Conservation (phyloP, 2,797 vertebrate genomes). For the Eulemur mongoz region DNA sequence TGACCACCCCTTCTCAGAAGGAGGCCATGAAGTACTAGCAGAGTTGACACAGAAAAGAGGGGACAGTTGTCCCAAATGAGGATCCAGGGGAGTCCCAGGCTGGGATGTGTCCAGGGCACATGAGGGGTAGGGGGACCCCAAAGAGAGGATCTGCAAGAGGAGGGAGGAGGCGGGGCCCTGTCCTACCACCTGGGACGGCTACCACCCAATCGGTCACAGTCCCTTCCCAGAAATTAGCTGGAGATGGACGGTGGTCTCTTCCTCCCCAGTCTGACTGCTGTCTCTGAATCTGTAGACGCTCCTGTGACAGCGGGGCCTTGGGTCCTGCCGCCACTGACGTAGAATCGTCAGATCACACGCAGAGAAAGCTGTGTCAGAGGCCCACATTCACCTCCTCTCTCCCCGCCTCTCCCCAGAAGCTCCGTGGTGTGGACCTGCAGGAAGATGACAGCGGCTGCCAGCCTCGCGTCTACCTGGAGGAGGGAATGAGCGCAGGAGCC, state of each 20-base stretch:
- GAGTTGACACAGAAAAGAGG: too few species aligned
- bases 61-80: background rate
- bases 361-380: rapidly evolving
- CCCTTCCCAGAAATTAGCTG: background rate
- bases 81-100: background rate
- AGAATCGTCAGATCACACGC: rapidly evolving
- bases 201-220: rapidly evolving
- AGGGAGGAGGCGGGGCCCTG: rapidly evolving
- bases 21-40: background rate
- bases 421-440: background rate
- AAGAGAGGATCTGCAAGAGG: background rate
- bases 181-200: rapidly evolving
- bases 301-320: rapidly evolving
- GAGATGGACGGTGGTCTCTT: rapidly evolving
- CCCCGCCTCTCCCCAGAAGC: slow-evolving; percentile 35
- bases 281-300: background rate
- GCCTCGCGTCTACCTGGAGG: slow-evolving; percentile 80
- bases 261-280: background rate
- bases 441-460: background rate
- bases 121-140: background rate
- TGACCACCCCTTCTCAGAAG: background rate
- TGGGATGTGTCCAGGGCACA: background rate
- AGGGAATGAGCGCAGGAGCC: slow-evolving; percentile 81
- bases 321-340: rapidly evolving
- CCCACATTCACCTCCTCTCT: rapidly evolving